phyloP scores from a whole-genome alignment of 2,797 vertebrate species.

The Myotis daubentonii region DNA sequence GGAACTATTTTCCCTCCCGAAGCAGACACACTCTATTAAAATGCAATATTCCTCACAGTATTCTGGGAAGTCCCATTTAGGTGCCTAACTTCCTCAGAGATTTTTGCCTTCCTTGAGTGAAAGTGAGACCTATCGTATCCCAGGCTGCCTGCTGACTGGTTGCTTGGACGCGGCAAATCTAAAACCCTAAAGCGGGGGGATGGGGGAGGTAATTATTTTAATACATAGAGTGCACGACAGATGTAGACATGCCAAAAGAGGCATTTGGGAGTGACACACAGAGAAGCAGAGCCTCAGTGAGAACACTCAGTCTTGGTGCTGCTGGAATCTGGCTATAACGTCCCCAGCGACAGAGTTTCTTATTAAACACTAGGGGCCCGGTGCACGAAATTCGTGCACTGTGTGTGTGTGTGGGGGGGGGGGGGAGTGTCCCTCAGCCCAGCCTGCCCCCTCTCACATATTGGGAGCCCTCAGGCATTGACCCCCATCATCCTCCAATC shows the following conservation, averaged over 20 bases:
- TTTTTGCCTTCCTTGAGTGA: not conserved
- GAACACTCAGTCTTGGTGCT: not conserved
- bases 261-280: not conserved
- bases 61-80: not conserved
- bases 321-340: not conserved
- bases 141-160: not conserved
- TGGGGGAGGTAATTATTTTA: not conserved
- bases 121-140: not conserved
- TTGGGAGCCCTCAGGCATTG: too few species aligned
- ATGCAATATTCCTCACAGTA: conserved; percentile 57
- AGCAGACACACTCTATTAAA: conserved; percentile 59
- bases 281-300: not conserved
- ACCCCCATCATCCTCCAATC: too few species aligned
- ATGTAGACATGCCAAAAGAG: not conserved
- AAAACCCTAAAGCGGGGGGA: not conserved
- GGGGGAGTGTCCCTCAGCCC: too few species aligned
- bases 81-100: not conserved
- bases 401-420: too few species aligned
- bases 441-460: too few species aligned
- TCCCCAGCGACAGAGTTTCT: not conserved
- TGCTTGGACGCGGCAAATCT: not conserved
- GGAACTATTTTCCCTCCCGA: conserved; percentile 58
- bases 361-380: too few species aligned
- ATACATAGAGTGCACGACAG: not conserved
- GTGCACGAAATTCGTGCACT: too few species aligned